Percentiles rank a stretch among this genome's conserved stretches.
phyloP scores from a whole-genome alignment of 2,113 vertebrate species.

The Dicrurus megarhynchus region DNA sequence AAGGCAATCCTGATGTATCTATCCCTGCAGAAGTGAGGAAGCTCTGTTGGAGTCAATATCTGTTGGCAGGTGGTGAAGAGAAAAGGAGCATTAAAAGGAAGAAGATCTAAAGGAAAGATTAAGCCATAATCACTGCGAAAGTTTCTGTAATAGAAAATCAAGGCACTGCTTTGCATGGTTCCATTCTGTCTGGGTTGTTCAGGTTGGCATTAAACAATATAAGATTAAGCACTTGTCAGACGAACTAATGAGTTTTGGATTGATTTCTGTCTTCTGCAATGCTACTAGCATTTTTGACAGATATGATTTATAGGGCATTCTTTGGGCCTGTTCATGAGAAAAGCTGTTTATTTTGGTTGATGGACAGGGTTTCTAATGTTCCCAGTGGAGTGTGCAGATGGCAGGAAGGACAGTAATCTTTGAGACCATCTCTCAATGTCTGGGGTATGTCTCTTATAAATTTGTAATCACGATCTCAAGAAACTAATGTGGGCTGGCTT shows the following conservation, averaged over 20 bases:
- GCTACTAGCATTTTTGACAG: conserved; percentile 73
- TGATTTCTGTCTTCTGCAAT: conserved; percentile 79
- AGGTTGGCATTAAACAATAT: conserved; percentile 70
- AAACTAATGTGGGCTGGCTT: conserved; percentile 59
- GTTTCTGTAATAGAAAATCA: conserved; percentile 55
- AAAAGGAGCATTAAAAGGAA: conserved; percentile 2
- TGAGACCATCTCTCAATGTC: conserved; percentile 60
- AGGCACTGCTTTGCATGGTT: conserved; percentile 53
- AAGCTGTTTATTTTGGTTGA: conserved; percentile 78
- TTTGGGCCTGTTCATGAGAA: conserved; percentile 72
- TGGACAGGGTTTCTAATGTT: conserved; percentile 68
- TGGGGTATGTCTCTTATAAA: conserved; percentile 62
- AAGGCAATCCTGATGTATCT: not conserved
- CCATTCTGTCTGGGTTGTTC: conserved; percentile 55
- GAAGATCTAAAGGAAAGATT: conserved; percentile 46
- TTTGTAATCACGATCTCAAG: conserved; percentile 68
- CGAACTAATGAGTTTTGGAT: conserved; percentile 79
- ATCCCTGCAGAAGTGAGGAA: not conserved
- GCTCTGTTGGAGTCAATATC: conserved; percentile 16
- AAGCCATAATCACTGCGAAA: conserved; percentile 56
- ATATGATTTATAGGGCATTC: conserved; percentile 79
- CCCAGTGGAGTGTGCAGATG: conserved; percentile 65
- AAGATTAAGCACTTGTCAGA: conserved; percentile 79
- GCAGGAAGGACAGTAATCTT: conserved; percentile 49
- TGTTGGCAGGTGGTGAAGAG: not conserved